A percentile compares a stretch with the other conserved stretches of the same genome.
Conservation (phyloP, 2,797 vertebrate species). For the Leuciscus waleckii region DNA sequence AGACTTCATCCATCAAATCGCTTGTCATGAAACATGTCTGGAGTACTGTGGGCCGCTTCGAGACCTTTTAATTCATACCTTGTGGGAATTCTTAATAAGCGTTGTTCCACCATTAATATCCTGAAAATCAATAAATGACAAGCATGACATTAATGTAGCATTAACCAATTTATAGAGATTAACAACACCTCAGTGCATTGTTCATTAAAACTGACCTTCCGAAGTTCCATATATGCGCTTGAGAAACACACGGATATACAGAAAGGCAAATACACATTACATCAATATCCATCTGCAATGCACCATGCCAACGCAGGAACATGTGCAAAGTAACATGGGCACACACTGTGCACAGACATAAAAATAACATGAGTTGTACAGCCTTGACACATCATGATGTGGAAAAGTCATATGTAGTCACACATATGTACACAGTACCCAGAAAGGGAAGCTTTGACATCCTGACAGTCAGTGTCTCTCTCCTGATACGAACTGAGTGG, state of each 20-base stretch:
- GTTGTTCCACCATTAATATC: constrained; percentile 34
- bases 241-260: constrained; percentile 28
- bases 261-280: constrained; percentile 25
- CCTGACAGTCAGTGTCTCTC: constrained; percentile 29
- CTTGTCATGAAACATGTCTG: constrained; percentile 12
- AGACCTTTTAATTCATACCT: constrained; percentile 34
- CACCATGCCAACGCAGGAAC: neutral
- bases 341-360: neutral
- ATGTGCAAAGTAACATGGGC: neutral
- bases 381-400: neutral
- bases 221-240: constrained; percentile 53
- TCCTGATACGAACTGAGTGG: constrained; percentile 13
- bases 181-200: constrained; percentile 27
- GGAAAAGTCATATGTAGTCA: constrained; percentile 15
- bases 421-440: neutral
- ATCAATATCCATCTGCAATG: constrained; percentile 5
- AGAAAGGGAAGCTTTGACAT: constrained; percentile 26
- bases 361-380: neutral
- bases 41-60: neutral
- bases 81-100: constrained; percentile 49
- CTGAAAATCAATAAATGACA: constrained; percentile 50
- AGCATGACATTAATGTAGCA: constrained; percentile 44
- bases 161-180: constrained; percentile 45
- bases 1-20: constrained; percentile 5
- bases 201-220: constrained; percentile 54